Evolutionary conservation across 1,140 invertebrate genomes (phyloP), one percentile per base, ranked within the genome.

Genomic region (Sweltsa coloradensis): DNA sequence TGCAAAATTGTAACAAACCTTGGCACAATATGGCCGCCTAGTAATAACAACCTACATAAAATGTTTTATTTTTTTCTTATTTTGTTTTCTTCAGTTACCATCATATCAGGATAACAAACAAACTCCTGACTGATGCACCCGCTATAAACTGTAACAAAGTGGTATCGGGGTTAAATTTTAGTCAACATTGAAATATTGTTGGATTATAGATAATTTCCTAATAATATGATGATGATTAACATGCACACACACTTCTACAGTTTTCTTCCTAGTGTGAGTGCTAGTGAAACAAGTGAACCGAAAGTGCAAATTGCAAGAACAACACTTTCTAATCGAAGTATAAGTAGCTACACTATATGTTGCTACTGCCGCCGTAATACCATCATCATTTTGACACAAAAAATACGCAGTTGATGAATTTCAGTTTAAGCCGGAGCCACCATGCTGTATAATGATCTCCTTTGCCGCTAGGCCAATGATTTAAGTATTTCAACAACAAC

Each of bases 1-100:
- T 50, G 48, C 48, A 50, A 43, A 50, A 45, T 45, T 50, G 42
- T 50, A 50, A 50, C 48, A 50, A 50, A 45, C 48, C 26, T 44
- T 50, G 48, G 21, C 39, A 45, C 48, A 45, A 50, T 36, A 50
- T 36, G 48, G 48, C 42, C 48, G 43, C 24, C 37, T 47, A 47
- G 13, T 39, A 34, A 45, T 50, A 50, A 50, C 48, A 50, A 45
- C 27, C 41, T 50, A 50, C 48, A 45, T 31, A 50, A 39, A 27
- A 18, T 50, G 18, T 39, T 45, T 25, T 34, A 27, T 5, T 37
- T 26, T 36, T 47, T 47, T n/a, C n/a, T n/a, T n/a, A n/a, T n/a
- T 47, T 47, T 46, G 19, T 40, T 16, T 47, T 41, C 41, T 47
- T 16, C 5, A 37, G 36, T 37, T 19, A 22, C 36, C 18, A 37